phyloP scores from a whole-genome alignment of 2,113 vertebrate species.

The Alaudala cheleensis region DNA sequence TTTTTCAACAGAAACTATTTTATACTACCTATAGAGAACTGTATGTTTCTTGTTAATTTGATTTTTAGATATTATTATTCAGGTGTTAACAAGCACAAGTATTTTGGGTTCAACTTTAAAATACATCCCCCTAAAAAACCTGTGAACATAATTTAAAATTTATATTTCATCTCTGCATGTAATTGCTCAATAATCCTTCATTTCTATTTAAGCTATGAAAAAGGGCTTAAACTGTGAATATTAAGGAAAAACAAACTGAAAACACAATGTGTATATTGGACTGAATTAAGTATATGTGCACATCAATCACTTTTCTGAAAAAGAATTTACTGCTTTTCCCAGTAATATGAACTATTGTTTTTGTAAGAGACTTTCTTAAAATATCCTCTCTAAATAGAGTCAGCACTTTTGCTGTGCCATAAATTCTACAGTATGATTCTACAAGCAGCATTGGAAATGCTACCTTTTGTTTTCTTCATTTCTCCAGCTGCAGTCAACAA shows the following conservation, averaged over 20 bases:
- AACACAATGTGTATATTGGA: not conserved
- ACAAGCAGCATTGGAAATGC: not conserved
- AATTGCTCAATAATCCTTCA: not conserved
- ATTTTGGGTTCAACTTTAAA: not conserved
- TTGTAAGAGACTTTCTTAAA: not conserved
- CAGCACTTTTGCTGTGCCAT: not conserved
- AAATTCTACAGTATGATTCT: not conserved
- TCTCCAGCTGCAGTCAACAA: not conserved
- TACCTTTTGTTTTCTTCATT: not conserved
- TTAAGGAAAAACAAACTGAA: not conserved
- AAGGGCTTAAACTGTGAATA: not conserved
- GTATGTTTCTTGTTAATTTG: not conserved
- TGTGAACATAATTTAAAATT: not conserved
- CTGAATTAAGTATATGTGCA: not conserved
- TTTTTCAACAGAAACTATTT: not conserved
- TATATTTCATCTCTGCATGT: not conserved
- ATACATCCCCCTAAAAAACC: fast-evolving
- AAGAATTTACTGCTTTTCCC: not conserved
- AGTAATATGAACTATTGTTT: not conserved
- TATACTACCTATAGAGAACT: not conserved
- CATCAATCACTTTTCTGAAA: not conserved
- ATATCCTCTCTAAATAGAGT: not conserved
- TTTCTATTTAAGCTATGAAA: not conserved
- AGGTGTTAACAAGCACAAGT: not conserved
- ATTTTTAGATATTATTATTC: not conserved